Conservation (phyloP, 2,888 invertebrate species). For the Bibio marci region DNA sequence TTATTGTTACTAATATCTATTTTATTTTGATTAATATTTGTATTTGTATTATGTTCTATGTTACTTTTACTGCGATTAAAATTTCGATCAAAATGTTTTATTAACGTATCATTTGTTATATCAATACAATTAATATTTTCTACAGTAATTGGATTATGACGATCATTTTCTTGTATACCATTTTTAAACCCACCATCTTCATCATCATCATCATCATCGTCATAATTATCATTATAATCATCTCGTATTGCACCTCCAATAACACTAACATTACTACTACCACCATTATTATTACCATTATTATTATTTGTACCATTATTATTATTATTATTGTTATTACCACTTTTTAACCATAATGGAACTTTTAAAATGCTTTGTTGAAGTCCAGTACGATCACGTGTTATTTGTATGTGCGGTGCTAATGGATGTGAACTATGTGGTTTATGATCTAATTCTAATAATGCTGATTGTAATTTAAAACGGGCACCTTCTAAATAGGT, state of each 20-base stretch:
- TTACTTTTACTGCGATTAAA: conserved; percentile 28
- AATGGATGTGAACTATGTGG: conserved; percentile 64
- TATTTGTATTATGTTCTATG: conserved; percentile 17
- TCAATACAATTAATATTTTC: conserved; percentile 19
- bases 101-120: conserved; percentile 17
- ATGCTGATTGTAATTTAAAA: conserved; percentile 68
- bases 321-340: conserved; percentile 17
- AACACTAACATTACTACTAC: too few species aligned
- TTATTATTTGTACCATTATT: background rate
- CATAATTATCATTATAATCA: background rate
- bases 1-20: conserved; percentile 15
- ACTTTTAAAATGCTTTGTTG: conserved; percentile 75
- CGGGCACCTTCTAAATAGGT: conserved; percentile 82
- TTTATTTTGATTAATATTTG: background rate
- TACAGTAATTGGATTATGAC: conserved; percentile 1
- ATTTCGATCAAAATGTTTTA: conserved; percentile 13
- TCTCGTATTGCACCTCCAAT: background rate
- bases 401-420: conserved; percentile 69
- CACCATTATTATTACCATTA: background rate
- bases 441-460: conserved; percentile 67
- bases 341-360: conserved; percentile 29
- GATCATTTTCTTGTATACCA: too few species aligned
- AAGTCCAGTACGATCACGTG: conserved; percentile 77
- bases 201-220: background rate
- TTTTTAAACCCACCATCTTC: background rate